These are phyloP conservation scores for Pseudorhombus dupliciocellatus DNA, from an alignment of 2,113 vertebrate genomes.

Conservation along the genomic window DNA sequence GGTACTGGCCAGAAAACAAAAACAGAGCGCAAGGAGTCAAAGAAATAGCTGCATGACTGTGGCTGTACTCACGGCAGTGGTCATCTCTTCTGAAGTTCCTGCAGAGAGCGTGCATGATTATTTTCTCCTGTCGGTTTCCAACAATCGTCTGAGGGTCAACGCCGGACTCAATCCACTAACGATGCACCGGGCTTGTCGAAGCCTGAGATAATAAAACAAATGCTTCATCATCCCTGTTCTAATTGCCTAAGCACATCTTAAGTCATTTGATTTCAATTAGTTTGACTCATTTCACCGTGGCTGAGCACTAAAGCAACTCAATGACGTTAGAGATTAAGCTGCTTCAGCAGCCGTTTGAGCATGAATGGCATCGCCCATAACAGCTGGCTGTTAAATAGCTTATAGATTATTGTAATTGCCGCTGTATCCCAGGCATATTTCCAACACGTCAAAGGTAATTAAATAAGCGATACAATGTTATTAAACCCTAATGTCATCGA, in stretches of 20 bases:
- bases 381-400: constrained; percentile 15
- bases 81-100: constrained; percentile 20
- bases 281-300: constrained; percentile 2
- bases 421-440: background rate
- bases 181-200: background rate
- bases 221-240: constrained; percentile 1
- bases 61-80: constrained; percentile 26
- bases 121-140: constrained; percentile 14
- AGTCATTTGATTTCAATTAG: constrained; percentile 38
- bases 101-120: constrained; percentile 20
- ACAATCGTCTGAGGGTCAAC: constrained; percentile 11
- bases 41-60: constrained; percentile 22
- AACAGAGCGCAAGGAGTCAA: constrained; percentile 20
- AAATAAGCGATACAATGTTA: background rate
- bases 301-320: constrained; percentile 23
- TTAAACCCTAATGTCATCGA: background rate
- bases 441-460: background rate
- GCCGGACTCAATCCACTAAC: background rate
- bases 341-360: constrained; percentile 12
- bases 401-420: constrained; percentile 1
- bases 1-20: constrained; percentile 23
- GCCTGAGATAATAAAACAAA: constrained; percentile 12
- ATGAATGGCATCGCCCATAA: constrained; percentile 22
- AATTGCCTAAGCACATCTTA: constrained; percentile 6
- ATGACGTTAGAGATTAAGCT: constrained; percentile 18